Evolutionary conservation across 2,113 vertebrate genomes (phyloP).

Genomic region (Lynx canadensis): DNA sequence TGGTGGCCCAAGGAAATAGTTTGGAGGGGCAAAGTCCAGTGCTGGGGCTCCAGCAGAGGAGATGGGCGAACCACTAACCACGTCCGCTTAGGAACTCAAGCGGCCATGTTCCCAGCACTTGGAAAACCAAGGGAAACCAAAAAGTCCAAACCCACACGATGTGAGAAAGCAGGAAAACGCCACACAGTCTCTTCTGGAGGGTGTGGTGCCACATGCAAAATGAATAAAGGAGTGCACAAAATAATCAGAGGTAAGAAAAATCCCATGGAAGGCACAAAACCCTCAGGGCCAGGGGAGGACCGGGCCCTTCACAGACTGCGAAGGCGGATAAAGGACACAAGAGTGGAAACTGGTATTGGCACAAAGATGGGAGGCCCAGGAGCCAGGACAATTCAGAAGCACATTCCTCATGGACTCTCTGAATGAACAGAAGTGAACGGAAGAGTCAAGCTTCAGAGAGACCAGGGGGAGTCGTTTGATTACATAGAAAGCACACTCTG

Average conservation of each 20-base stretch:
- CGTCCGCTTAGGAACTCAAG: neutral
- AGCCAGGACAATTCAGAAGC: neutral
- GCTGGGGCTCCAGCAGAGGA: neutral
- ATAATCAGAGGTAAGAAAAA: slow-evolving; percentile 33
- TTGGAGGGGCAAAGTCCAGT: neutral
- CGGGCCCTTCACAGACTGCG: slow-evolving; percentile 17
- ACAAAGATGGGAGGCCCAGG: neutral
- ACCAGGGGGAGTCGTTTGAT: neutral
- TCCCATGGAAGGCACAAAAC: neutral
- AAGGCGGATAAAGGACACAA: slow-evolving; percentile 56
- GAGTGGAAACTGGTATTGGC: slow-evolving; percentile 40
- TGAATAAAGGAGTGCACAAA: neutral
- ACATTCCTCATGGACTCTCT: neutral
- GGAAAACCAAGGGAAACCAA: neutral
- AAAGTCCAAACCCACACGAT: neutral
- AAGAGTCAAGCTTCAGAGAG: slow-evolving; percentile 12
- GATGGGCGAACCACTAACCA: accelerated
- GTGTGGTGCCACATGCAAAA: neutral
- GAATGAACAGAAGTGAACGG: slow-evolving; percentile 44
- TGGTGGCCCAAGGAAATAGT: neutral
- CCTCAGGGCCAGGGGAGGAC: neutral
- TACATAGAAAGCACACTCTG: neutral
- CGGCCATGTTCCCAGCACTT: neutral
- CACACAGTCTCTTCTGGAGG: neutral
- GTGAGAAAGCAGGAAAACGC: neutral